These are phyloP conservation scores for Prunella himalayana DNA, from an alignment of 2,113 vertebrate species.

Conservation along the genomic window DNA sequence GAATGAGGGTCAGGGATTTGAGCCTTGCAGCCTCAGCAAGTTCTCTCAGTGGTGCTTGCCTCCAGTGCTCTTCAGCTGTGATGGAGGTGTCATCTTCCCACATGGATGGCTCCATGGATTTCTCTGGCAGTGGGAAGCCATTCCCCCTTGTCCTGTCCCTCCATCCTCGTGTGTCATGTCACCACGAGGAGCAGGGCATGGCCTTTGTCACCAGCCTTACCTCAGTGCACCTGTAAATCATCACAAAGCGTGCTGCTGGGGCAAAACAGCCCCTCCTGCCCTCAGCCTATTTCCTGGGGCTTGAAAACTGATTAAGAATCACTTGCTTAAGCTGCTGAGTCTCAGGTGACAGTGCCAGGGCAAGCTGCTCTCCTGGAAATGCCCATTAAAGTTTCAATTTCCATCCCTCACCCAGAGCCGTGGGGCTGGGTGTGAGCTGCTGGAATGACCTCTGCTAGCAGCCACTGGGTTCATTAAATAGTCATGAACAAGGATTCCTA, in stretches of 20 bases:
- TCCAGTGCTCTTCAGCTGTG: background rate
- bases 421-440: background rate
- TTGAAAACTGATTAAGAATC: background rate
- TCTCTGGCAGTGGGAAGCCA: background rate
- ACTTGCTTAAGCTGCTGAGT: background rate
- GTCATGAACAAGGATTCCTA: background rate
- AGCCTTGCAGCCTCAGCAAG: background rate
- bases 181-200: background rate
- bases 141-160: background rate
- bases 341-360: background rate
- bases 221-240: background rate
- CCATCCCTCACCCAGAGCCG: rapidly evolving
- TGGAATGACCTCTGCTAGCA: constrained; percentile 17
- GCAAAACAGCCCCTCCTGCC: background rate
- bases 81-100: too few species aligned
- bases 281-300: background rate
- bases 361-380: background rate
- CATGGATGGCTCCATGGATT: background rate
- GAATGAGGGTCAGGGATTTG: rapidly evolving
- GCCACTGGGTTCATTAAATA: background rate
- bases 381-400: background rate
- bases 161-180: rapidly evolving
- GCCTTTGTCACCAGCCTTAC: background rate
- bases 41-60: background rate
- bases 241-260: rapidly evolving